Conservation (phyloP, 2,113 vertebrate species). For the Leuciscus idus region DNA sequence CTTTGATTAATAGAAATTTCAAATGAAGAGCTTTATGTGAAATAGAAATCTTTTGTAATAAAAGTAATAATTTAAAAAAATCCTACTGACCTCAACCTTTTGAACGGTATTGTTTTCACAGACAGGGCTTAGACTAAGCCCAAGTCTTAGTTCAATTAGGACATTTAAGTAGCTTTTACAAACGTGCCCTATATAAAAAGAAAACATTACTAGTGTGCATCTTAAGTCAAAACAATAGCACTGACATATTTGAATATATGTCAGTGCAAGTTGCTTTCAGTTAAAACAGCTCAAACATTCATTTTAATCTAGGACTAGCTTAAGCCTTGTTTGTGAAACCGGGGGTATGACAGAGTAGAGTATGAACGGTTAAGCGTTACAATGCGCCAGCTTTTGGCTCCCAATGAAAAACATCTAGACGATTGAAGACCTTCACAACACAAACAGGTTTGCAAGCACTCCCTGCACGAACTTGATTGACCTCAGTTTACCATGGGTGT, state of each 20-base stretch:
- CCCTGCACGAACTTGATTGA: constrained; percentile 15
- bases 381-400: neutral
- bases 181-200: too few species aligned
- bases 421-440: constrained; percentile 4
- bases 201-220: too few species aligned
- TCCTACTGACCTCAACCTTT: neutral
- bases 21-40: neutral
- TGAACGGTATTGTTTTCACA: neutral
- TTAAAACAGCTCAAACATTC: too few species aligned
- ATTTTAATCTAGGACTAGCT: too few species aligned
- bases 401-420: neutral
- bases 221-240: too few species aligned
- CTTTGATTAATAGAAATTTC: neutral
- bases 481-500: constrained; percentile 8
- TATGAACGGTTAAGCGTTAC: neutral
- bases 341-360: neutral
- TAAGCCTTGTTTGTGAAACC: too few species aligned
- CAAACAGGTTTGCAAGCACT: constrained; percentile 21
- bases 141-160: too few species aligned
- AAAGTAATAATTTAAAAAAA: neutral
- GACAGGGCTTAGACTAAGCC: too few species aligned
- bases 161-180: too few species aligned
- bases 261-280: too few species aligned
- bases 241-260: too few species aligned
- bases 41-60: neutral